Percentiles rank a stretch among this genome's conserved stretches.
phyloP scores from a whole-genome alignment of 2,888 invertebrate species.

The Lomographa bimaculata region DNA sequence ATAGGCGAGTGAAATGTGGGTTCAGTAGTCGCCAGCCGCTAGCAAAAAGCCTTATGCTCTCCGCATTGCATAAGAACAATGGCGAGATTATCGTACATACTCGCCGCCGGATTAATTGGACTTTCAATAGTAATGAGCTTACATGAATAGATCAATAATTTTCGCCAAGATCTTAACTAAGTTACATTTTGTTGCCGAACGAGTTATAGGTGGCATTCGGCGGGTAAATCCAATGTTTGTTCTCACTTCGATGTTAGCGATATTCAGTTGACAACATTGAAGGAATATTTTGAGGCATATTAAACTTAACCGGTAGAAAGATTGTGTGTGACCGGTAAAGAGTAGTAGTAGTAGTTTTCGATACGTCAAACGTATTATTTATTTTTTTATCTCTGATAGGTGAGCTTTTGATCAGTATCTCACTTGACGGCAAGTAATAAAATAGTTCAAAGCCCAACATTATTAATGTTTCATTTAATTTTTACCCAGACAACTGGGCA shows the following conservation, averaged over 20 bases:
- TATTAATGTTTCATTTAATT: too few species aligned
- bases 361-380: too few species aligned
- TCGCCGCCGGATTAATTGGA: conserved; percentile 28
- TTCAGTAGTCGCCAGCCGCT: conserved; percentile 19
- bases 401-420: too few species aligned
- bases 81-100: conserved; percentile 37
- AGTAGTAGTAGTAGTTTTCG: too few species aligned
- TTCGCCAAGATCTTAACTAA: conserved; percentile 36
- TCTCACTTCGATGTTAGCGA: conserved; percentile 4
- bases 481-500: too few species aligned
- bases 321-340: too few species aligned
- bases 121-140: conserved; percentile 36
- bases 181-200: conserved; percentile 29
- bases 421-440: too few species aligned
- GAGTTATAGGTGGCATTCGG: conserved; percentile 13
- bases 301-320: too few species aligned
- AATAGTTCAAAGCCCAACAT: too few species aligned
- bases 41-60: conserved; percentile 29
- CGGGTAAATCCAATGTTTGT: conserved; percentile 2
- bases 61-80: conserved; percentile 36
- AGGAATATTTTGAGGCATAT: too few species aligned
- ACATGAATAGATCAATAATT: conserved; percentile 41
- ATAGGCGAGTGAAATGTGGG: conserved; percentile 22
- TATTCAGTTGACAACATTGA: too few species aligned
- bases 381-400: too few species aligned